A percentile compares a stretch with the other conserved stretches of the same genome.
Evolutionary conservation across 1,140 invertebrate species (phyloP).

Genomic region (Lerema accius): DNA sequence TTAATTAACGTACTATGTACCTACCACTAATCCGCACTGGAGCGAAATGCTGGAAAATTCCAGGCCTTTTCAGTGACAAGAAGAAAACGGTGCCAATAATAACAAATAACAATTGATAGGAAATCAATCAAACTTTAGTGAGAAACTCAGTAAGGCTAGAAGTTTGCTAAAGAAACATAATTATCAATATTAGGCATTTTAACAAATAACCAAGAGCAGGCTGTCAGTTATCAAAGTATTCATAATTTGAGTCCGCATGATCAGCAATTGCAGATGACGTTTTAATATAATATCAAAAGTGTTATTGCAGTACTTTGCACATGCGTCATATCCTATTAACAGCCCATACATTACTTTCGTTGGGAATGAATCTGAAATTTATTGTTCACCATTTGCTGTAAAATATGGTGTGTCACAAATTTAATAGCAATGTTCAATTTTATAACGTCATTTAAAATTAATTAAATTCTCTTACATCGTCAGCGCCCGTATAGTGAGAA

Average conservation of each 20-base stretch:
- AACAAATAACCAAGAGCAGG: too few species aligned
- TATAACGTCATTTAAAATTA: conserved; percentile 9
- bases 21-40: too few species aligned
- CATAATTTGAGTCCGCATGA: background rate
- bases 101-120: too few species aligned
- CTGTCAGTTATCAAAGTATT: background rate
- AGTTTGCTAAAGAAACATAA: too few species aligned
- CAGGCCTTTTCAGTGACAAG: too few species aligned
- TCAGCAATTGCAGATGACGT: background rate
- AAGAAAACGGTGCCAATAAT: too few species aligned
- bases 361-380: conserved; percentile 25
- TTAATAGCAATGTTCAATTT: conserved; percentile 15
- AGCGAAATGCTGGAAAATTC: too few species aligned
- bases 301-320: conserved; percentile 11
- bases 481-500: too few species aligned
- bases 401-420: conserved; percentile 5
- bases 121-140: too few species aligned
- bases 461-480: conserved; percentile 1
- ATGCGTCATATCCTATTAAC: conserved; percentile 22
- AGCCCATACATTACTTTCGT: conserved; percentile 12
- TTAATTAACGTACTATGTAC: too few species aligned
- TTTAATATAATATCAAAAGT: conserved; percentile 1
- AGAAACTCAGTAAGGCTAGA: too few species aligned
- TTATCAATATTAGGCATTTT: too few species aligned
- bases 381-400: conserved; percentile 17